Evolutionary conservation across 2,888 invertebrate species (phyloP).

Genomic region (Biston stratarius): DNA sequence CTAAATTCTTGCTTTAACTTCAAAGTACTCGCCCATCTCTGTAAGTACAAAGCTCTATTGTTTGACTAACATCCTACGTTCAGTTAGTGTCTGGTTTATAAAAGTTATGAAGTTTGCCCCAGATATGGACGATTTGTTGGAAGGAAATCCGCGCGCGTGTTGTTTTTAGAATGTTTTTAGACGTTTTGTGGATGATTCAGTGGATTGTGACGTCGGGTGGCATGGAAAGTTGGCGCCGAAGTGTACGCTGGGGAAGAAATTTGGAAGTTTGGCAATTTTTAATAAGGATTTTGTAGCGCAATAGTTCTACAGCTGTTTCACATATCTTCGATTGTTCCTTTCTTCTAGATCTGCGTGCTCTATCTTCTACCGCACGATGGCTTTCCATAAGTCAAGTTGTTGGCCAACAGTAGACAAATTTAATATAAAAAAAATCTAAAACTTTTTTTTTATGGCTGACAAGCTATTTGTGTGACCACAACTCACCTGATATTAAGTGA

Average conservation of each 20-base stretch:
- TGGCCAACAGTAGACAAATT: too few relatives aligned
- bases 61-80: constrained; percentile 30
- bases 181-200: constrained; percentile 35
- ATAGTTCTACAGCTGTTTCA: too few relatives aligned
- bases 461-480: too few relatives aligned
- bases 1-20: neutral
- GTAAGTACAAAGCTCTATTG: constrained; percentile 37
- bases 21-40: neutral
- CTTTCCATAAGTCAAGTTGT: too few relatives aligned
- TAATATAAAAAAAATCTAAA: too few relatives aligned
- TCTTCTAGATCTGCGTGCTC: too few relatives aligned
- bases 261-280: neutral
- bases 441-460: too few relatives aligned
- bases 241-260: neutral
- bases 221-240: constrained; percentile 1
- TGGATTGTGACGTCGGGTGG: constrained; percentile 12
- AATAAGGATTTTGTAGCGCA: neutral
- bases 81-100: constrained; percentile 41
- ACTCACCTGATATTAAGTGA: too few relatives aligned
- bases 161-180: constrained; percentile 24
- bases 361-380: too few relatives aligned
- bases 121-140: constrained; percentile 34
- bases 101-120: constrained; percentile 44
- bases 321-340: too few relatives aligned
- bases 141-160: constrained; percentile 41